These are phyloP conservation scores for Achatina immaculata DNA, from an alignment of 1,140 invertebrate species.

Conservation along the genomic window DNA sequence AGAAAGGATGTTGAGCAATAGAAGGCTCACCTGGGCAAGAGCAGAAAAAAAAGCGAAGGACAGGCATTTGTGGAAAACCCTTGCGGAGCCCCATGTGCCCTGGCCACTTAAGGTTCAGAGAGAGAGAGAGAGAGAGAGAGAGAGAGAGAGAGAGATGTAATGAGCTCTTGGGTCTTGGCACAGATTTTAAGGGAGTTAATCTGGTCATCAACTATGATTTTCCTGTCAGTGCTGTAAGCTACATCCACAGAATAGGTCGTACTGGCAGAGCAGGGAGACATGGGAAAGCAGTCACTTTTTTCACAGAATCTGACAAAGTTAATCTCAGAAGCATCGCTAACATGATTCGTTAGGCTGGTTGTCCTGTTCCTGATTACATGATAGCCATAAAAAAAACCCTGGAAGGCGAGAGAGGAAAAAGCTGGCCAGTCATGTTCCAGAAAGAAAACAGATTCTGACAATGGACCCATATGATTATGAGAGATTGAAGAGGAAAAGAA, in stretches of 20 bases:
- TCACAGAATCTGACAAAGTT: conserved; percentile 87
- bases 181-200: conserved; percentile 98
- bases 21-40: too few relatives aligned
- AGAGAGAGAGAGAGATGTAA: too few relatives aligned
- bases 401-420: conserved; percentile 4
- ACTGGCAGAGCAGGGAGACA: conserved; percentile 92
- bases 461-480: conserved; percentile 33
- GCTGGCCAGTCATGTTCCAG: conserved; percentile 23
- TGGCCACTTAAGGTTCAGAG: too few relatives aligned
- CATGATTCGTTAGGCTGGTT: conserved; percentile 88
- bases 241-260: conserved; percentile 93
- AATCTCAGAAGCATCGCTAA: conserved; percentile 89
- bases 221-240: conserved; percentile 90
- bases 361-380: conserved; percentile 91
- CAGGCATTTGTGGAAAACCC: too few relatives aligned
- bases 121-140: too few relatives aligned
- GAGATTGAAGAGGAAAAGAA: conserved; percentile 28
- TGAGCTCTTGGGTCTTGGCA: conserved; percentile 95
- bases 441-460: conserved; percentile 26
- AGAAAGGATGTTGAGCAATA: too few relatives aligned
- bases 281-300: conserved; percentile 94
- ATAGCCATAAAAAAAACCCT: conserved; percentile 69
- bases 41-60: too few relatives aligned
- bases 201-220: conserved; percentile 98
- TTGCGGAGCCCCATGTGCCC: too few relatives aligned